Percentiles rank a stretch among this genome's conserved stretches.
phyloP scores from a whole-genome alignment of 1,140 invertebrate genomes.

The Sogatella furcifera region DNA sequence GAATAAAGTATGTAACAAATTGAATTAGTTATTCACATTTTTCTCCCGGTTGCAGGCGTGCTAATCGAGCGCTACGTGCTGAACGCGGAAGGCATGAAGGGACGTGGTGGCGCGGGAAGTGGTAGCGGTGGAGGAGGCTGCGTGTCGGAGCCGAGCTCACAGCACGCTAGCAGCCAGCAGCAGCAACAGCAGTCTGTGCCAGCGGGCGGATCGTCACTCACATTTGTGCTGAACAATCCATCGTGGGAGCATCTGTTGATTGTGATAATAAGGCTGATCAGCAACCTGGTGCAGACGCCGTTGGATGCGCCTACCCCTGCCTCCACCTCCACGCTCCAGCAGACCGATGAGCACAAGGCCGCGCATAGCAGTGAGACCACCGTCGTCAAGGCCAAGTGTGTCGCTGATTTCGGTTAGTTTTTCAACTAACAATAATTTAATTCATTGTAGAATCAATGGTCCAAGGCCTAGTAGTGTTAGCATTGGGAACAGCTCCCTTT shows the following conservation, averaged over 20 bases:
- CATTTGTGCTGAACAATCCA: conserved; percentile 30
- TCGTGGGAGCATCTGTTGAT: conserved; percentile 24
- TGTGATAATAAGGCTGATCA: conserved; percentile 31
- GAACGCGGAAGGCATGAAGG: background rate
- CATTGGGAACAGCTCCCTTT: too few relatives aligned
- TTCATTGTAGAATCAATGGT: too few relatives aligned
- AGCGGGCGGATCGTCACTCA: background rate
- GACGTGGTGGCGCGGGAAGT: background rate
- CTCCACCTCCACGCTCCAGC: conserved; percentile 31
- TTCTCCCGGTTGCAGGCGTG: background rate
- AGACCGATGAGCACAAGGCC: conserved; percentile 71
- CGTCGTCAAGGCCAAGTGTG: conserved; percentile 43
- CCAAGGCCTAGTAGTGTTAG: too few relatives aligned
- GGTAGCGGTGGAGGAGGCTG: background rate
- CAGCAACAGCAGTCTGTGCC: background rate
- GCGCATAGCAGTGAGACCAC: conserved; percentile 35
- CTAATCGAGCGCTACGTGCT: background rate
- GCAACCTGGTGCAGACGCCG: conserved; percentile 35
- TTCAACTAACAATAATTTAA: too few relatives aligned
- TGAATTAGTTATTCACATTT: background rate
- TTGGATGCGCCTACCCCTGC: conserved; percentile 17
- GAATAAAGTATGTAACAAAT: too few relatives aligned
- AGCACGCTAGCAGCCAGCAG: conserved; percentile 7
- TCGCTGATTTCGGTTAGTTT: conserved; percentile 46
- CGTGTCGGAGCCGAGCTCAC: background rate